A percentile compares a stretch with the other conserved stretches of the same genome.
These are phyloP conservation scores for Anthoscopus minutus DNA, from an alignment of 2,113 vertebrate species.

Conservation along the genomic window DNA sequence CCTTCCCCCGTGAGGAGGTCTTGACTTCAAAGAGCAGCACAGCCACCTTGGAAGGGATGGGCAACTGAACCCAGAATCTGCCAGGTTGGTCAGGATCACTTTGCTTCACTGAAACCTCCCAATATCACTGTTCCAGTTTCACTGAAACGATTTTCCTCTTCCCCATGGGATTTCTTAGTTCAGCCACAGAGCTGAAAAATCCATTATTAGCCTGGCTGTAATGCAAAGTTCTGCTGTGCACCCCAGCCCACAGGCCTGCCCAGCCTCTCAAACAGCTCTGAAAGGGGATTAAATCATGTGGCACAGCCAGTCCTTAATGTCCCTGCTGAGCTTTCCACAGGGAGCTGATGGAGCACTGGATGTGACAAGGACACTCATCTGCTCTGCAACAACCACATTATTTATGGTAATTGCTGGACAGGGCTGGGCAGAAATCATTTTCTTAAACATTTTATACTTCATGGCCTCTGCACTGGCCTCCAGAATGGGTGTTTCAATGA, in stretches of 20 bases:
- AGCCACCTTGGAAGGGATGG: background rate
- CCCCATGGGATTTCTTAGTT: slow-evolving; percentile 2
- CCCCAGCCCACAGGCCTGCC: background rate
- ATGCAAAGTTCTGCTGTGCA: background rate
- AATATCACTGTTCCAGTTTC: background rate
- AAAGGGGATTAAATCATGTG: background rate
- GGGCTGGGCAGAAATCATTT: background rate
- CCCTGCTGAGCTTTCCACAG: background rate
- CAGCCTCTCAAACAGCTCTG: background rate
- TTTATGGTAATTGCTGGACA: background rate
- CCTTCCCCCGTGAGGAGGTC: background rate
- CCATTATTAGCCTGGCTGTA: slow-evolving; percentile 38
- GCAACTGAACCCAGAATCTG: background rate
- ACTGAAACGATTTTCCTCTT: slow-evolving; percentile 8
- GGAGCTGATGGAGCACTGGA: background rate
- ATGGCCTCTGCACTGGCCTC: background rate
- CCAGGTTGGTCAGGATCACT: background rate
- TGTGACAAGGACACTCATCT: background rate
- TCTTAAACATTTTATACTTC: too few relatives aligned
- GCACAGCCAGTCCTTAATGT: background rate
- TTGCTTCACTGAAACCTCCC: background rate
- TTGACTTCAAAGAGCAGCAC: background rate
- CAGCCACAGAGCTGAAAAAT: slow-evolving; percentile 40
- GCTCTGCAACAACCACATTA: background rate
- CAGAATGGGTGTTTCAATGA: background rate